Conservation (phyloP, 2,113 vertebrate species). For the Ceratotherium simum region DNA sequence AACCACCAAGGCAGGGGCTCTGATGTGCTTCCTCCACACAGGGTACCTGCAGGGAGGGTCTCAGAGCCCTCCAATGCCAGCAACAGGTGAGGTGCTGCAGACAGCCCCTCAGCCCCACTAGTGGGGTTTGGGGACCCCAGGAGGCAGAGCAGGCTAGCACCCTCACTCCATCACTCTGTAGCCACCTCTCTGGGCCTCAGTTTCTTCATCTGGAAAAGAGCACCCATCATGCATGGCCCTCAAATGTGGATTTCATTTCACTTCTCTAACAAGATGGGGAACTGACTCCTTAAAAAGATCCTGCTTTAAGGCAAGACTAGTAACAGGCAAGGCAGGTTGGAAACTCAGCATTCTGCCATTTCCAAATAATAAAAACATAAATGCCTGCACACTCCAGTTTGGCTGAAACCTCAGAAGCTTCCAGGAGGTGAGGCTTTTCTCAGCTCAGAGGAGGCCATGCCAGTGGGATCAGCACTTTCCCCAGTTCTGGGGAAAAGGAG, state of each 20-base stretch:
- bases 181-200: not conserved
- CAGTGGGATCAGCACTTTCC: slow-evolving; percentile 59
- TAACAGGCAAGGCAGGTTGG: not conserved
- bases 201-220: slow-evolving; percentile 57
- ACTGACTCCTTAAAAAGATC: not conserved
- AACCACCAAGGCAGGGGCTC: not conserved
- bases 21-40: not conserved
- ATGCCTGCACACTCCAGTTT: not conserved
- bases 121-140: not conserved
- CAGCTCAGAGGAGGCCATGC: slow-evolving; percentile 25
- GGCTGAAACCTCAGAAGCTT: slow-evolving; percentile 59
- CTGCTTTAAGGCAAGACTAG: slow-evolving; percentile 28
- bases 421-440: slow-evolving; percentile 12
- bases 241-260: not conserved
- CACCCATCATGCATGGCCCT: not conserved
- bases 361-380: not conserved
- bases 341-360: not conserved
- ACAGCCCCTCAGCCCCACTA: not conserved
- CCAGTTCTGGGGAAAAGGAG: slow-evolving; percentile 73
- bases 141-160: not conserved
- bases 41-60: not conserved
- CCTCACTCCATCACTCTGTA: not conserved
- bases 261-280: not conserved
- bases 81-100: not conserved
- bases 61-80: not conserved